Base-by-base conservation (phyloP, 2,113 vertebrate genomes). In the Planiliza haematocheilus region DNA sequence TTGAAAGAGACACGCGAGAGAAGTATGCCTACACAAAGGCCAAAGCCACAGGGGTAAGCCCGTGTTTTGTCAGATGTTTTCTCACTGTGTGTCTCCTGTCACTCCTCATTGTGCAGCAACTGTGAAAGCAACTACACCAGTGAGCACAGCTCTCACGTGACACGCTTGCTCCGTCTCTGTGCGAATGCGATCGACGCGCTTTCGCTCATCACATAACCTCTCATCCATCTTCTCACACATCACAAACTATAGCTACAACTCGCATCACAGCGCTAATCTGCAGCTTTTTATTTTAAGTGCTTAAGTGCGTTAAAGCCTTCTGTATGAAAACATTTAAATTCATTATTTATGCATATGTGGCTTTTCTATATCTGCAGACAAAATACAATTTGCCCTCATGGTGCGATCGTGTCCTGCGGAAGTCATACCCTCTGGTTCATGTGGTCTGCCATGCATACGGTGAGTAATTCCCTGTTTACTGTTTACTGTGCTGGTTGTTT, bases 321-420 rank as follows among this genome's bases (percentile, higher is more conserved):
- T 30, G 24, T 30, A 5, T 20, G 6, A 8, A 46, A 56, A 38
- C 13, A 55, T 12, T 10, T 8, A 9, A 7, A 13, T 39, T 48
- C 34, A 57, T 4, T n/a, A 20, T 59, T 56, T 11, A 18, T 79
- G 10, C 14, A 12, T 14, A 2, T 36, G 2, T 60, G 14, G 37
- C 43, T 1, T 21, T 68, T 82, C 64, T 38, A 56, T 38, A 57
- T 48, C 86, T 81, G 49, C 94, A 99, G 97, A 97, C 96, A 77
- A 99, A 99, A 83, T 99, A 97, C 90, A 99, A 99, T 88, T 89
- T 99, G 74, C 98, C 97, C 3, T 99, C 97, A 17, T 99, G 98
- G 98, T 99, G 98, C 70, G 98, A 99, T 86, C 96, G 98, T 5
- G 95, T 99, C 70, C 95, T 99, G 70, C 93, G 97, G 90, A 99